Evolutionary conservation across 2,113 vertebrate species (phyloP), one percentile per base, ranked within the genome.

Genomic region (Amazona vittata): DNA sequence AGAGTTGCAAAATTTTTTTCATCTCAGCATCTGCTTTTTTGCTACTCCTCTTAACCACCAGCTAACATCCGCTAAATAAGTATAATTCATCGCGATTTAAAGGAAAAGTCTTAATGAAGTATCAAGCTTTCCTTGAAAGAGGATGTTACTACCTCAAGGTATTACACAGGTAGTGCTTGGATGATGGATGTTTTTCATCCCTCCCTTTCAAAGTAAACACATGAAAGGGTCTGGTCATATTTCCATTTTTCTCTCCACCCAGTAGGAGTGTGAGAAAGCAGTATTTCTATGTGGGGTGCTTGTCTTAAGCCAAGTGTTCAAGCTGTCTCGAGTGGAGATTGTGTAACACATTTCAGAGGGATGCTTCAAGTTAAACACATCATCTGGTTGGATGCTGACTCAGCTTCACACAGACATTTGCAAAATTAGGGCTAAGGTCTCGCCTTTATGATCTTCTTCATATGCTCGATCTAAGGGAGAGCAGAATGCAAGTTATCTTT

Each of bases 181-280:
- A 82, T 81, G 50, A 77, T 83, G 41, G 64, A 53, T 47, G 19
- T 83, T 93, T 93, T 78, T 28, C 25, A 87, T 76, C 84, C 86
- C 65, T 89, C 37, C 12, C 26, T 89, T 50, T 86, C 47, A 89
- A 80, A 96, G 21, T 63, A 95, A 97, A 87, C 41, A 95, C 68
- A 28, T 62, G 90, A 96, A 93, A 89, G 76, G 59, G 28, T 63
- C 65, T 86, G 69, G 71, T 88, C 69, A 76, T 90, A 74, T 91
- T 90, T 94, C 83, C 15, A 80, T 90, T 86, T 82, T 57, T 93
- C 65, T 82, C 83, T 59, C 55, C 77, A 35, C 83, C 63, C 86
- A 89, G 60, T 50, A 92, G 90, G 95, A 90, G 65, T 75, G 69
- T 93, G 93, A 91, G 75, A 94, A 97, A 95, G 73, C 68, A 94